Base-by-base conservation (phyloP, 2,113 vertebrate species). In the Telmatochromis brachygnathus region DNA sequence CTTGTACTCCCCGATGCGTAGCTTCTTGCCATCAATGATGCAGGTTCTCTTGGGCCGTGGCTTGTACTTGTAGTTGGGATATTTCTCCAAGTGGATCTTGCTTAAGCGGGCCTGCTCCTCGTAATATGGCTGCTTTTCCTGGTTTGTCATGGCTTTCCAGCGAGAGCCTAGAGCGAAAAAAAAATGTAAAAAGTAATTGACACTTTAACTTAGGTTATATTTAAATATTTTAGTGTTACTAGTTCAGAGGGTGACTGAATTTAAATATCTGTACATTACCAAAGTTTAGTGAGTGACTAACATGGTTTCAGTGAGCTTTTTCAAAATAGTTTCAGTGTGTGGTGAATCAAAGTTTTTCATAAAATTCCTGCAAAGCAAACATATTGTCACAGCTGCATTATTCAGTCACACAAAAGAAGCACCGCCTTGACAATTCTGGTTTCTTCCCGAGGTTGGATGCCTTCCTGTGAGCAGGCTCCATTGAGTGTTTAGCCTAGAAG, bases 21-120 rank as follows among this genome's bases (percentile, higher is more conserved):
- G 96, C 91, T 99, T 99, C 96, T 99, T 99, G 82, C 98, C 98
- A 54, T 99, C 98, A 28, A 99, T 98, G 92, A 99, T 99, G 96
- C 98, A 99, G 90, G 98, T 99, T 82, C 98, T 98, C 92, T 99
- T 99, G 91, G 98, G 98, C 93, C 98, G 97, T 6, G 98, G 98
- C 94, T 99, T 99, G 96, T 99, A 99, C 94, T 99, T 99, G 96
- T 99, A 99, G 97, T 99, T 99, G 65, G 98, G 98, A 82, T 99
- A 99, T 92, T 99, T 99, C 96, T 99, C 98, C 96, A 99, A 91
- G 93, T 99, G 98, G 91, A 99, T 98, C 95, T 99, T 99, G 96
- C 98, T 99, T 88, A 99, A 95, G 15, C 98, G 98, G 49, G 98
- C 98, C 96, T 99, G 98, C 95, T 99, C 98, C 94, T 99, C 98